Evolutionary conservation across 1,140 invertebrate genomes (phyloP), one percentile per base, ranked within the genome.

Genomic region (Nasonia giraulti): DNA sequence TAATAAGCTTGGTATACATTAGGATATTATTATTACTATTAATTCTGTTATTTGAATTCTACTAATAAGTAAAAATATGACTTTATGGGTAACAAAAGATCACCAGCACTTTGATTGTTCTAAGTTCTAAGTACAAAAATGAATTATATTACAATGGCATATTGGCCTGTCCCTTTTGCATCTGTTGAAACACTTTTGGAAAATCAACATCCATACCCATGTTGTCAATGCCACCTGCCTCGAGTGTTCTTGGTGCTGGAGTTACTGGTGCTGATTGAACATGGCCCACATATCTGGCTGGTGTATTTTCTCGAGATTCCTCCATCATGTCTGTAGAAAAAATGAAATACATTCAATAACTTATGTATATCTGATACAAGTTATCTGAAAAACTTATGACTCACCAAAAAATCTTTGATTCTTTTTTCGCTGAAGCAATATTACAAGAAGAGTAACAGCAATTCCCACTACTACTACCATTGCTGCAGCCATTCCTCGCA

Each of bases 181-280:
- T 92, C 82, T 91, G 89, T 40, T 90, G 90, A 75, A 93, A 92
- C 2, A 91, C 91, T 89, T 90, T 91, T 62, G 92, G 91, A 80
- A 93, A 93, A 87, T 93, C 92, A 55, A 92, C 89, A 12, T 93
- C 92, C 47, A 93, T 80, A 82, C 89, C 89, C 71, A 87, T 77
- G 81, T 92, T 93, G 74, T 93, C 91, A 11, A 92, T 85, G 23
- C 90, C 89, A 75, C 82, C 73, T 71, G 76, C 27, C 83, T 74
- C 82, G 81, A 3, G 75, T 77, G 88, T 79, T 68, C 69, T 86
- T 14, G 87, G 62, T 10, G 85, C 31, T 81, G 80, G 83, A 82
- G 88, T 88, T 71, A 86, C 85, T 14, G 82, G 76, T 76, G 82
- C 74, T 23, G 86, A 83, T 71, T 87, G 87, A 66, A 88, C 86